Evolutionary conservation across 1,140 invertebrate species (phyloP).

Genomic region (Eubasilissa regina): DNA sequence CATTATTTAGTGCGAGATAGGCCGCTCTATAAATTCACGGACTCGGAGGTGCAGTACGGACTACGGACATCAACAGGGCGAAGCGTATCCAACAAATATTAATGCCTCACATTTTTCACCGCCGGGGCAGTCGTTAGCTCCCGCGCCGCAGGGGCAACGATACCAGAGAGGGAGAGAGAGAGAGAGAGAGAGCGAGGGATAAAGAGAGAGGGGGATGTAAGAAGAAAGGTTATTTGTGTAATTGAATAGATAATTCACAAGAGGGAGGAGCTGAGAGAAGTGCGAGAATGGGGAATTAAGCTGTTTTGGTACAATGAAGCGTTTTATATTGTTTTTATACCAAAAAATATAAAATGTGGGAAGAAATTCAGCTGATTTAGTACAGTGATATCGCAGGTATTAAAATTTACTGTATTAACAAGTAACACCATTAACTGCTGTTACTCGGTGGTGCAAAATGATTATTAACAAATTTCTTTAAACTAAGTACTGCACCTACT

Average conservation of each 20-base stretch:
- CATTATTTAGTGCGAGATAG: not conserved
- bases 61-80: conserved; percentile 11
- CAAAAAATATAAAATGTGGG: no score
- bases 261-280: not conserved
- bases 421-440: no score
- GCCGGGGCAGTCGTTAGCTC: conserved; percentile 25
- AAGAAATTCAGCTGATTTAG: no score
- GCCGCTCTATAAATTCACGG: conserved; percentile 3
- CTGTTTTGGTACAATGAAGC: not conserved
- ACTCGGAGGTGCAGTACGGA: conserved; percentile 4
- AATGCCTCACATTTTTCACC: conserved; percentile 35
- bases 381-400: no score
- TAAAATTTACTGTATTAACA: no score
- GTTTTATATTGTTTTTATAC: no score
- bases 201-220: not conserved
- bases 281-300: conserved; percentile 15
- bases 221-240: conserved; percentile 40
- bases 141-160: not conserved
- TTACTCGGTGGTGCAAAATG: no score
- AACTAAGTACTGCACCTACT: no score
- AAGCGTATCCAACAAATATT: conserved; percentile 28
- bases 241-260: conserved; percentile 43
- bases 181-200: not conserved
- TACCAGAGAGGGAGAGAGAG: not conserved
- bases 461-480: no score